phyloP scores from a whole-genome alignment of 1,140 invertebrate species.

The Drosophila mayri region DNA sequence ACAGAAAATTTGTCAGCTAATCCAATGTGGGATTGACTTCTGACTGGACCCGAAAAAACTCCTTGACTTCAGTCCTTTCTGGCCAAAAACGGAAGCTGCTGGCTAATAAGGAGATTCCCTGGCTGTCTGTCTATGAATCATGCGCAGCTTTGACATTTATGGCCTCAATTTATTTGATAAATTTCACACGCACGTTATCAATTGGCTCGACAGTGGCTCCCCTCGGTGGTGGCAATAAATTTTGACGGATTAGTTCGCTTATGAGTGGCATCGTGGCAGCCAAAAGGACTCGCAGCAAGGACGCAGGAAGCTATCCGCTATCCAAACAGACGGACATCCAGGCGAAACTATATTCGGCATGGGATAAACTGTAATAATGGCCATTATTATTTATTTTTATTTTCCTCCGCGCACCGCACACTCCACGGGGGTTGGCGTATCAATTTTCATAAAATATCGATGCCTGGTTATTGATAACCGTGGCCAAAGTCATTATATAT shows the following conservation, averaged over 20 bases:
- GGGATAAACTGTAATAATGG: slow-evolving; percentile 79
- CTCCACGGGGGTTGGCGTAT: slow-evolving; percentile 58
- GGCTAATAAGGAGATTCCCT: slow-evolving; percentile 53
- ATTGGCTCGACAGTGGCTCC: slow-evolving; percentile 61
- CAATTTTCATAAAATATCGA: slow-evolving; percentile 83
- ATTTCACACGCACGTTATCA: slow-evolving; percentile 83
- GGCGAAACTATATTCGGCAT: slow-evolving; percentile 71
- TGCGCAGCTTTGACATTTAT: slow-evolving; percentile 80
- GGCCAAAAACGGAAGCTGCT: slow-evolving; percentile 61
- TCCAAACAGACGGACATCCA: slow-evolving; percentile 21
- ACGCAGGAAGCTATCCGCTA: slow-evolving; percentile 1
- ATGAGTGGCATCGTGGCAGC: slow-evolving; percentile 64
- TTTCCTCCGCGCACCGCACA: slow-evolving; percentile 23
- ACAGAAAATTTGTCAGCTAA: slow-evolving; percentile 63
- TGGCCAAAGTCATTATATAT: slow-evolving; percentile 78
- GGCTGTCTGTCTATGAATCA: slow-evolving; percentile 67
- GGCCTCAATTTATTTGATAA: slow-evolving; percentile 83
- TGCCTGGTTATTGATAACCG: slow-evolving; percentile 79
- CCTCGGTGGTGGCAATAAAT: slow-evolving; percentile 73
- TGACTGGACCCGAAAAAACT: slow-evolving; percentile 14
- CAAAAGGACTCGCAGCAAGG: slow-evolving; percentile 33
- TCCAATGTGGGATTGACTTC: slow-evolving; percentile 47
- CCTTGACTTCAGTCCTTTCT: slow-evolving; percentile 19
- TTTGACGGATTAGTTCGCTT: slow-evolving; percentile 82
- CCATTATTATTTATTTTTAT: slow-evolving; percentile 82